These are phyloP conservation scores for Melinopterus prodromus DNA, from an alignment of 2,888 invertebrate species.

Conservation along the genomic window DNA sequence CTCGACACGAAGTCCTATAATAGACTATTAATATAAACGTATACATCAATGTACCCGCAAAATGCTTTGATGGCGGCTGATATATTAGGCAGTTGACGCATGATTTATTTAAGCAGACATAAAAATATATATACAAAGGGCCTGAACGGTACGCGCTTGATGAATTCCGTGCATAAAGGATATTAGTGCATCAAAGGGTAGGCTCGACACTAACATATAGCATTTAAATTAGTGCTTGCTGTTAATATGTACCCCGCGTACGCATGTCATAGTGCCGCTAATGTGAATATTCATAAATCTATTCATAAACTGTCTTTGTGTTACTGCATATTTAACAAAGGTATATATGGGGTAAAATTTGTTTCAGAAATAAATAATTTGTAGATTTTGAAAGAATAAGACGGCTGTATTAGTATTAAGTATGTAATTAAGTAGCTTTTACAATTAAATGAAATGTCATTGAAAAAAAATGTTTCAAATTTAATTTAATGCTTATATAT, in stretches of 20 bases:
- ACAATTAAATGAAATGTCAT: too few species aligned
- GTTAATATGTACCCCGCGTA: constrained; percentile 32
- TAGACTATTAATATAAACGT: background rate
- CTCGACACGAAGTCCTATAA: background rate
- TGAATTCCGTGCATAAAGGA: constrained; percentile 16
- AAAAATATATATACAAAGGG: background rate
- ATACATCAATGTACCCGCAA: background rate
- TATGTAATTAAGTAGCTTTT: too few species aligned
- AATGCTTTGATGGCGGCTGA: background rate
- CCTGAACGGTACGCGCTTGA: background rate
- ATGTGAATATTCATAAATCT: too few species aligned
- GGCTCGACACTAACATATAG: constrained; percentile 36
- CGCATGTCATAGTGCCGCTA: constrained; percentile 29
- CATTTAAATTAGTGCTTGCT: constrained; percentile 36
- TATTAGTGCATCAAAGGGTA: constrained; percentile 36
- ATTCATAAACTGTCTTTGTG: too few species aligned
- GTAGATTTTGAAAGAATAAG: too few species aligned
- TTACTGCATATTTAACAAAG: too few species aligned
- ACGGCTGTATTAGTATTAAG: too few species aligned
- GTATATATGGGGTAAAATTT: too few species aligned
- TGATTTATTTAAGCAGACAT: constrained; percentile 4
- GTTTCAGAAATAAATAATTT: too few species aligned
- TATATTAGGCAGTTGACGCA: background rate
- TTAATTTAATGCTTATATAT: too few species aligned
- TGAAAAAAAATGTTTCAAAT: too few species aligned